Percentiles rank a stretch among this genome's conserved stretches.
phyloP scores from a whole-genome alignment of 2,113 vertebrate species.

The Chionomys nivalis region DNA sequence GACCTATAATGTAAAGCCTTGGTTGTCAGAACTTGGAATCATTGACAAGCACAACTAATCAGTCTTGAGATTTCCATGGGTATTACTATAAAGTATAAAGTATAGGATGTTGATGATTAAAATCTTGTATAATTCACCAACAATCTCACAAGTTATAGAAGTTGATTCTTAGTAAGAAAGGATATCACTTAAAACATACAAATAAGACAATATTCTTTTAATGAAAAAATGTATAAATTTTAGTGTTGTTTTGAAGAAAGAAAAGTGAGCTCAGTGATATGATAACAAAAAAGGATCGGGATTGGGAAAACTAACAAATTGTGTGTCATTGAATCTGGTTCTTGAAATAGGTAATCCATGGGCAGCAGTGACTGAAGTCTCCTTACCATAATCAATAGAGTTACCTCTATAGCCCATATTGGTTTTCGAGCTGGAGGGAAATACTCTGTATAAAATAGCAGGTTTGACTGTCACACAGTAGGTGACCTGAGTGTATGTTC shows the following conservation, averaged over 20 bases:
- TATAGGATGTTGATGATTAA: not conserved
- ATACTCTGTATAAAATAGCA: not conserved
- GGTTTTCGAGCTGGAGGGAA: too few species aligned
- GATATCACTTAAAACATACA: not conserved
- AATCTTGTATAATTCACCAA: not conserved
- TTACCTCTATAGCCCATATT: not conserved
- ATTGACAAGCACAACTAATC: not conserved
- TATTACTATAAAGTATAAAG: not conserved
- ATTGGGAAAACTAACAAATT: not conserved
- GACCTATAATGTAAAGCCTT: not conserved
- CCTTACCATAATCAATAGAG: not conserved
- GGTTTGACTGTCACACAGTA: not conserved
- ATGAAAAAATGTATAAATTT: too few species aligned
- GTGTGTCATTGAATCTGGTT: not conserved
- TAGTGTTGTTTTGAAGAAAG: not conserved
- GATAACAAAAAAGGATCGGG: not conserved
- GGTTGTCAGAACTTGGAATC: not conserved
- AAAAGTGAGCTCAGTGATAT: not conserved
- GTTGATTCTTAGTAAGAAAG: not conserved
- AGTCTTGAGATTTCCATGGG: not conserved
- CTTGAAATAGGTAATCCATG: not conserved
- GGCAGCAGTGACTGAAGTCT: fast-evolving
- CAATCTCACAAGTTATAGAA: not conserved
- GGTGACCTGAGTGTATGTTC: fast-evolving
- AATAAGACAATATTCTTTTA: not conserved